Evolutionary conservation across 2,888 invertebrate genomes (phyloP).

Genomic region (Gortyna flavago): DNA sequence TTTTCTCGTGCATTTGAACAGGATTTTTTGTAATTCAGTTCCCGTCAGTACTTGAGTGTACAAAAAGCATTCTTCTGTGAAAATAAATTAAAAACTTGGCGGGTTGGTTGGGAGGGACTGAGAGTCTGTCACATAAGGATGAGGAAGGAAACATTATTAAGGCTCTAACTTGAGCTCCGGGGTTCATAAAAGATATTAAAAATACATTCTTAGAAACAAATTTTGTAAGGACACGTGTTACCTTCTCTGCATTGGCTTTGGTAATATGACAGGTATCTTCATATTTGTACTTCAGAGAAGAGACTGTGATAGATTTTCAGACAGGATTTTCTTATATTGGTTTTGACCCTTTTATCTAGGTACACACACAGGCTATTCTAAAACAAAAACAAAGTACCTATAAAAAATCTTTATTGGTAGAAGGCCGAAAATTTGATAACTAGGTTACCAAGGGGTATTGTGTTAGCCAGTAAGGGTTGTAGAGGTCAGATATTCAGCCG

Average conservation of each 20-base stretch:
- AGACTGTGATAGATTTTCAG: too few relatives aligned
- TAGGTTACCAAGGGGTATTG: too few relatives aligned
- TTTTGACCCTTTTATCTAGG: too few relatives aligned
- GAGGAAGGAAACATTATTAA: conserved; percentile 29
- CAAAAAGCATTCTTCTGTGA: conserved; percentile 55
- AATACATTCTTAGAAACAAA: conserved; percentile 7
- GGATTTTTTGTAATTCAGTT: conserved; percentile 49
- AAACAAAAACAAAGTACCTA: too few relatives aligned
- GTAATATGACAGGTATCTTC: neutral
- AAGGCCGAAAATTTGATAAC: too few relatives aligned
- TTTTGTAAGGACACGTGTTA: conserved; percentile 20
- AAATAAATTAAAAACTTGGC: conserved; percentile 57
- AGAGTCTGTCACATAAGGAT: conserved; percentile 9
- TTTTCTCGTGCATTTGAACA: conserved; percentile 17
- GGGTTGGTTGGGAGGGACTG: conserved; percentile 10
- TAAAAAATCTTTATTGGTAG: too few relatives aligned
- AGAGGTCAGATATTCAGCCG: too few relatives aligned
- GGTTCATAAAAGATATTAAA: conserved; percentile 24
- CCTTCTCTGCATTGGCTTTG: conserved; percentile 2
- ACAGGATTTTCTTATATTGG: too few relatives aligned
- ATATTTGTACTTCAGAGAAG: neutral
- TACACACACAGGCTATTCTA: too few relatives aligned
- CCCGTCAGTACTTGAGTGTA: conserved; percentile 20
- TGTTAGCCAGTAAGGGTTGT: too few relatives aligned
- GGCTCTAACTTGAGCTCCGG: neutral